Conservation (phyloP, 2,113 vertebrate species). For the Tachysurus fulvidraco region DNA sequence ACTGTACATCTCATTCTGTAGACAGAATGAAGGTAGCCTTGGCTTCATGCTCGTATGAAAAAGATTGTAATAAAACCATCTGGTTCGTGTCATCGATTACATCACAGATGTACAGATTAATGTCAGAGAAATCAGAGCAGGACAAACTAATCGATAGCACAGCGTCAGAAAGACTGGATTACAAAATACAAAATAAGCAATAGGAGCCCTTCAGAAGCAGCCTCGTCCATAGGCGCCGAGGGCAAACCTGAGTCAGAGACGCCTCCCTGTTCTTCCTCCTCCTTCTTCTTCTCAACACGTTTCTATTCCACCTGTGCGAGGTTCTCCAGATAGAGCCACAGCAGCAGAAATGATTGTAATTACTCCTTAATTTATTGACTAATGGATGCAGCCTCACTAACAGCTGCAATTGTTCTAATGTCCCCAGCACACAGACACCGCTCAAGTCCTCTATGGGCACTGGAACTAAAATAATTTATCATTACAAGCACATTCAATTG, state of each 20-base stretch:
- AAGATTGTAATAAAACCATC: background rate
- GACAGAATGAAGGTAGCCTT: background rate
- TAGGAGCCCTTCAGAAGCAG: slow-evolving; percentile 26
- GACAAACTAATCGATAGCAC: background rate
- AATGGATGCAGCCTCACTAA: slow-evolving; percentile 78
- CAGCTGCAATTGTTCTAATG: slow-evolving; percentile 79
- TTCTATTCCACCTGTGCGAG: slow-evolving; percentile 78
- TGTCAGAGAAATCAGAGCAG: background rate
- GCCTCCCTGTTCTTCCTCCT: slow-evolving; percentile 24
- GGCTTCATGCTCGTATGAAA: background rate
- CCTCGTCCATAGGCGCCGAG: slow-evolving; percentile 12
- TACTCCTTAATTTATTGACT: slow-evolving; percentile 85
- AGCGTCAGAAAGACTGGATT: background rate
- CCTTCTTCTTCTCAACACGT: slow-evolving; percentile 66
- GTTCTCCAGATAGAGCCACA: slow-evolving; percentile 78
- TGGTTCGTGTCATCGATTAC: background rate
- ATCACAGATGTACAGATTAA: background rate
- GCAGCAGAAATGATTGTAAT: slow-evolving; percentile 79
- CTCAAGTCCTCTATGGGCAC: slow-evolving; percentile 76
- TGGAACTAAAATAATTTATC: slow-evolving; percentile 80
- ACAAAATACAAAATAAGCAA: background rate
- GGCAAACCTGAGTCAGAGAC: slow-evolving; percentile 39
- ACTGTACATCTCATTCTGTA: background rate
- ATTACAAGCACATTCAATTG: slow-evolving; percentile 81
- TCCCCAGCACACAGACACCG: slow-evolving; percentile 72